Conservation (phyloP, 2,113 vertebrate genomes). For the Zootoca vivipara region DNA sequence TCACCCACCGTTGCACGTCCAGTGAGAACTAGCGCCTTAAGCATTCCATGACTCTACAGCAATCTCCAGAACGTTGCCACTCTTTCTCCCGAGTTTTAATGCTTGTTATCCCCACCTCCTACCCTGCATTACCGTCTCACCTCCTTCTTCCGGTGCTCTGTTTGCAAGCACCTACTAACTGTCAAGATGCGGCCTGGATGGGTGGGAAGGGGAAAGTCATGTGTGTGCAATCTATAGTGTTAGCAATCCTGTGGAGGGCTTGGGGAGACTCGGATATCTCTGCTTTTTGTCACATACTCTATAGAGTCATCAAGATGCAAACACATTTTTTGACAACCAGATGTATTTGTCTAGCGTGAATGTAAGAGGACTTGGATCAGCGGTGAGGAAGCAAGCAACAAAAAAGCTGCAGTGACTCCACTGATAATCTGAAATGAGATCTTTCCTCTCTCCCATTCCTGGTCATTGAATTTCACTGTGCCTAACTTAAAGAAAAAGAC, state of each 20-base stretch:
- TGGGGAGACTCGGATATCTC: not conserved
- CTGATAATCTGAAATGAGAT: not conserved
- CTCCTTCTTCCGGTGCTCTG: slow-evolving; percentile 54
- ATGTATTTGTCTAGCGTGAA: accelerated
- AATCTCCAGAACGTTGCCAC: slow-evolving; percentile 37
- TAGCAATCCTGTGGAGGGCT: not conserved
- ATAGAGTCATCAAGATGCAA: not conserved
- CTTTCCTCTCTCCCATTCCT: not conserved
- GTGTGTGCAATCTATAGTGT: not conserved
- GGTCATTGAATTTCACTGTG: slow-evolving; percentile 2
- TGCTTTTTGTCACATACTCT: not conserved
- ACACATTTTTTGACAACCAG: not conserved
- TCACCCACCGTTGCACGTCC: not conserved
- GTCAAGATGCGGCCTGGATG: accelerated
- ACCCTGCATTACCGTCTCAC: slow-evolving; percentile 62
- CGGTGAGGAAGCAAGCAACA: not conserved
- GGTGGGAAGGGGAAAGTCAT: not conserved
- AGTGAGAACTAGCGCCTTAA: slow-evolving; percentile 38
- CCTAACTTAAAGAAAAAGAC: not conserved
- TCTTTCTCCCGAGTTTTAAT: slow-evolving; percentile 28
- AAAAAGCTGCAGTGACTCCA: not conserved
- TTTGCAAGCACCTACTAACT: slow-evolving; percentile 57
- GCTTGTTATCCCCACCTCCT: slow-evolving; percentile 36
- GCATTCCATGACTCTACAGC: slow-evolving; percentile 57
- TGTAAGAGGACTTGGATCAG: not conserved